Percentiles rank a stretch among this genome's conserved stretches.
Conservation (phyloP, 2,797 vertebrate genomes). For the Phyllotis vaccarum region DNA sequence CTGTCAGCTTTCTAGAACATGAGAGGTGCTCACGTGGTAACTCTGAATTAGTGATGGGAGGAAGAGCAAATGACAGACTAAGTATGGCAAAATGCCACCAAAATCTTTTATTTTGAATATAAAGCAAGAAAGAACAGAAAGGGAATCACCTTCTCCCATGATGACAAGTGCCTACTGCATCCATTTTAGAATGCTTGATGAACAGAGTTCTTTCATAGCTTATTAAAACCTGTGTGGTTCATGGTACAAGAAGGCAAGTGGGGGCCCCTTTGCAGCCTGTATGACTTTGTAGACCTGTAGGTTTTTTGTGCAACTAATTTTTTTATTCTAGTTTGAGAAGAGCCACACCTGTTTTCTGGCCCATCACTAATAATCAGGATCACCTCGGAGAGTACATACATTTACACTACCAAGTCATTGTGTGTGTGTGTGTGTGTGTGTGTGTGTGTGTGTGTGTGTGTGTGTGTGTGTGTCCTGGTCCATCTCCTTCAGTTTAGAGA, state of each 20-base stretch:
- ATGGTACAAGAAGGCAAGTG: not conserved
- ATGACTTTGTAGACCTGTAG: not conserved
- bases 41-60: not conserved
- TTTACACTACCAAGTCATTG: not conserved
- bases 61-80: not conserved
- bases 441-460: no score
- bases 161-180: rapidly evolving
- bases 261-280: not conserved
- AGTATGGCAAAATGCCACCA: not conserved
- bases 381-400: not conserved
- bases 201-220: not conserved
- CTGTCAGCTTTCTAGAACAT: not conserved
- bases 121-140: not conserved
- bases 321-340: not conserved
- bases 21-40: not conserved
- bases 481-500: not conserved
- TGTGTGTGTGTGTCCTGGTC: not conserved
- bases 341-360: not conserved
- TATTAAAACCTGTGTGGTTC: not conserved
- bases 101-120: not conserved
- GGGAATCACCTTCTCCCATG: not conserved
- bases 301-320: not conserved
- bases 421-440: no score
- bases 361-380: not conserved
- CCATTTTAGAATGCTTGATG: not conserved